A percentile compares a stretch with the other conserved stretches of the same genome.
Conservation (phyloP, 2,888 invertebrate species). For the Sinotaia quadrata region DNA sequence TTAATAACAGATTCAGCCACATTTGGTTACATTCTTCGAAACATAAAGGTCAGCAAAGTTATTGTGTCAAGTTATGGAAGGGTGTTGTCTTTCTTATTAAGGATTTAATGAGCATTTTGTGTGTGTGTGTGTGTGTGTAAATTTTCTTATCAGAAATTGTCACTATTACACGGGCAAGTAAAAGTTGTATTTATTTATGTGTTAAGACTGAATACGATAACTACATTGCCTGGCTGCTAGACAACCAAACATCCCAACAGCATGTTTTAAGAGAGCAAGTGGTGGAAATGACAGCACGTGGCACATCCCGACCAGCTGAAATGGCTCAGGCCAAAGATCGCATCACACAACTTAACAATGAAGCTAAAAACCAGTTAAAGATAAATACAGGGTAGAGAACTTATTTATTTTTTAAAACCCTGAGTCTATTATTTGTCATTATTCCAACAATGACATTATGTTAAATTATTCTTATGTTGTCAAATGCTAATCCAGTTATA, state of each 20-base stretch:
- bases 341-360: slow-evolving; percentile 51
- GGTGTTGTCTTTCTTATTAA: background rate
- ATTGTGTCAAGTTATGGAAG: too few species aligned
- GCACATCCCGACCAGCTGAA: slow-evolving; percentile 58
- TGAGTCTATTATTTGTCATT: background rate
- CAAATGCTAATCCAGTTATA: too few species aligned
- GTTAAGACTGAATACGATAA: slow-evolving; percentile 69
- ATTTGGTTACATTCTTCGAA: slow-evolving; percentile 64
- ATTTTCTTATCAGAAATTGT: background rate
- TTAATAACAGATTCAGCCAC: slow-evolving; percentile 63
- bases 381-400: slow-evolving; percentile 56
- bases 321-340: slow-evolving; percentile 52
- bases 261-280: slow-evolving; percentile 63
- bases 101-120: background rate
- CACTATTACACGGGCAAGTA: background rate
- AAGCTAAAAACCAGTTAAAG: slow-evolving; percentile 54
- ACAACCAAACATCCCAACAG: slow-evolving; percentile 62
- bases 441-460: background rate
- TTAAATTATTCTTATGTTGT: too few species aligned
- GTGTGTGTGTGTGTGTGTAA: background rate
- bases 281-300: slow-evolving; percentile 59
- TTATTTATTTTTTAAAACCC: background rate
- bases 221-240: slow-evolving; percentile 65
- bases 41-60: slow-evolving; percentile 62
- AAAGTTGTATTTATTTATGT: too few species aligned